Base-by-base conservation (phyloP, 2,888 invertebrate species). In the Chrysolina americana region DNA sequence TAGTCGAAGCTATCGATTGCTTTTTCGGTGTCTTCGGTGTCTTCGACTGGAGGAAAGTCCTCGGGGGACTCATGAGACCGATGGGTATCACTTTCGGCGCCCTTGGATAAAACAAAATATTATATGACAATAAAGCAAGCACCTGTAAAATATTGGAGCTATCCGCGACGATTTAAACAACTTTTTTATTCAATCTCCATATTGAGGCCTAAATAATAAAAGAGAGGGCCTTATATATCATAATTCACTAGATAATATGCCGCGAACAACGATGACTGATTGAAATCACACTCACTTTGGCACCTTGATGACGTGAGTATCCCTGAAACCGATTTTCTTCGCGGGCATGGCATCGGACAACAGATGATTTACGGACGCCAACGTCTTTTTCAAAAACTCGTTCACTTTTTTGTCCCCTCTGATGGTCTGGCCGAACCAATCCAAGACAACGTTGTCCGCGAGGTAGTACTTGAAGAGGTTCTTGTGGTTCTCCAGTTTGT, bases 371-470 rank as follows among this genome's bases (percentile, higher is more conserved):
- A 85, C 78, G 13, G 83, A 82, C 13, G 79, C 74, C 3, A 86
- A 88, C 87, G 91, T 90, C 65, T 90, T 87, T 80, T 90, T 91
- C 3, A 93, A 81, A 79, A 92, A 93, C 5, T 88, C 85, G 1
- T 89, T 85, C 0, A 93, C 91, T 81, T 91, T 91, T 83, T 89
- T 90, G 77, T 89, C 90, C 0, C 91, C 91, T 83, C 89, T 91
- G 9, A 93, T 88, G 13, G 91, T 92, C 69, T 90, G 88, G 0
- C 93, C 93, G 84, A 93, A 93, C 92, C 92, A 93, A 84, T 93
- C 91, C 2, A 93, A 85, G 0, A 89, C 85, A 1, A 91, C 85
- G 56, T 85, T 84, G 41, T 87, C 86, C 1, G 87, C 84, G 63
- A 88, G 77, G 76, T 87, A 86, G 79, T 83, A 87, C 48, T 80